phyloP scores from a whole-genome alignment of 2,888 invertebrate species.

The Apotomis turbidana region DNA sequence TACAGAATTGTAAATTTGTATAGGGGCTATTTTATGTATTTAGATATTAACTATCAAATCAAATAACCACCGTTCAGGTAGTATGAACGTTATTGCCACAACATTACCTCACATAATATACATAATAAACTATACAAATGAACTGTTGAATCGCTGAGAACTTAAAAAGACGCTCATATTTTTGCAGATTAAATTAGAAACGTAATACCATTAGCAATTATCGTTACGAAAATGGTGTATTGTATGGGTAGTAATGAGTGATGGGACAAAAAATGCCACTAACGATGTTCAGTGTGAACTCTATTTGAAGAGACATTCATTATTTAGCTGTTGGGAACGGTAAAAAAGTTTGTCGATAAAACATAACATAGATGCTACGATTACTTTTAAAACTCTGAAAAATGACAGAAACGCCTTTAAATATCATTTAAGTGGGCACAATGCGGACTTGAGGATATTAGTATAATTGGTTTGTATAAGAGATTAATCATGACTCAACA shows the following conservation, averaged over 20 bases:
- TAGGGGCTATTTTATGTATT: too few relatives aligned
- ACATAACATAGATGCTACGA: background rate
- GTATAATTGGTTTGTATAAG: too few relatives aligned
- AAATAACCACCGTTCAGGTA: too few relatives aligned
- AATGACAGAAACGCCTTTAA: background rate
- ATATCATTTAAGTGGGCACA: too few relatives aligned
- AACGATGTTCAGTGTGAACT: slow-evolving; percentile 24
- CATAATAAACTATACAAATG: too few relatives aligned
- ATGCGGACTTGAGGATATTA: too few relatives aligned
- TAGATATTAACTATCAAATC: too few relatives aligned
- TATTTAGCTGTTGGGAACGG: background rate
- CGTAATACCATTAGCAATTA: slow-evolving; percentile 5
- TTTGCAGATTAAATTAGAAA: background rate
- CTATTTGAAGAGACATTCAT: slow-evolving; percentile 17
- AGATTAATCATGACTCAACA: too few relatives aligned
- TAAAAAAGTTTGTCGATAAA: background rate
- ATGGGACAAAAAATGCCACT: slow-evolving; percentile 18
- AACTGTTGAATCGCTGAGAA: background rate
- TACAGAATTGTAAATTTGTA: too few relatives aligned
- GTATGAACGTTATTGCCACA: too few relatives aligned
- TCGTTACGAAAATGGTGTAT: slow-evolving; percentile 22
- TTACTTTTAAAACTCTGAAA: background rate
- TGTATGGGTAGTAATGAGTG: slow-evolving; percentile 11
- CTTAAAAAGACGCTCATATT: background rate
- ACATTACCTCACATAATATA: too few relatives aligned